Evolutionary conservation across 2,797 vertebrate species (phyloP).

Genomic region (Enteromius fasciolatus): DNA sequence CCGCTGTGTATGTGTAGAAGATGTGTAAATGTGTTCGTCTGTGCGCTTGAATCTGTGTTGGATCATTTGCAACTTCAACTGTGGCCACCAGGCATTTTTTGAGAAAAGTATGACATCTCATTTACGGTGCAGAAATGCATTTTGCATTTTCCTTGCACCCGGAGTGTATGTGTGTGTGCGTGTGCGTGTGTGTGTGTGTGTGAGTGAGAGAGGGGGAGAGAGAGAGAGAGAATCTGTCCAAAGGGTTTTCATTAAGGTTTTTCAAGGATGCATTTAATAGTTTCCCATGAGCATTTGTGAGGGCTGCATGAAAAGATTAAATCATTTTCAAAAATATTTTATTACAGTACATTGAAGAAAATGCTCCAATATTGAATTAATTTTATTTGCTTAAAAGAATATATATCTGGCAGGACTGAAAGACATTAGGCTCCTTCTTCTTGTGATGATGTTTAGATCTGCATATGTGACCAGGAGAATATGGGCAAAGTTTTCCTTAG

Average conservation of each 20-base stretch:
- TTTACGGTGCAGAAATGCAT: conserved; percentile 44
- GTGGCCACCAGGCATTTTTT: conserved; percentile 20
- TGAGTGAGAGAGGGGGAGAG: not conserved
- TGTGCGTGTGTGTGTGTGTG: not conserved
- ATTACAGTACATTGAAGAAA: not conserved
- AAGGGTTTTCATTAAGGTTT: not conserved
- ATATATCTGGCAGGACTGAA: conserved; percentile 34
- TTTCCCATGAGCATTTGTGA: not conserved
- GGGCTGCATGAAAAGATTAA: not conserved
- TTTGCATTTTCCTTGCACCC: not conserved
- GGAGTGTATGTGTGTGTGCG: not conserved
- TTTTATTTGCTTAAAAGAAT: conserved; percentile 5
- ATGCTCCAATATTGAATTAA: not conserved
- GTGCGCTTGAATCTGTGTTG: not conserved
- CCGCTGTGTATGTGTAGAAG: not conserved
- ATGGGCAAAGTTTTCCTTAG: not conserved
- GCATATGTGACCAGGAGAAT: not conserved
- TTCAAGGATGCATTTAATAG: conserved; percentile 17
- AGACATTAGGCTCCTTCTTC: conserved; percentile 22
- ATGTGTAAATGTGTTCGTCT: not conserved
- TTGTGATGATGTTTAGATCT: not conserved
- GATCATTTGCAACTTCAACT: not conserved
- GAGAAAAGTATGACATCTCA: conserved; percentile 43
- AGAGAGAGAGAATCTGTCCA: not conserved
- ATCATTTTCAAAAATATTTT: not conserved